phyloP scores from a whole-genome alignment of 2,797 vertebrate genomes.

The Sebastes umbrosus region DNA sequence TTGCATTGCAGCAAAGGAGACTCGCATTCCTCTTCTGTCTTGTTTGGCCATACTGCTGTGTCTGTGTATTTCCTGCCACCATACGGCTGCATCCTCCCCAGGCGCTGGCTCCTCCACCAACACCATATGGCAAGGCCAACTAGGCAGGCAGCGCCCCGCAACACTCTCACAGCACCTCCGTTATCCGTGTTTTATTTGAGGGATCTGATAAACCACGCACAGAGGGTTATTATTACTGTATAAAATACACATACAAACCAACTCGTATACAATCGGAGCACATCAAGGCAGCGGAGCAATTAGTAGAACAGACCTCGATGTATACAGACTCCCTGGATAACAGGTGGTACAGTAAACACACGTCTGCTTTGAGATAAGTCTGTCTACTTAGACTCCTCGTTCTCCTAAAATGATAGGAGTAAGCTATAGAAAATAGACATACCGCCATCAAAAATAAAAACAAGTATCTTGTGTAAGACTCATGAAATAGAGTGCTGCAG shows the following conservation, averaged over 20 bases:
- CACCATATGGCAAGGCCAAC: constrained; percentile 75
- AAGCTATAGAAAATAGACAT: not conserved
- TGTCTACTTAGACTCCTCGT: not conserved
- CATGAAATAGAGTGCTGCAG: not conserved
- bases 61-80: constrained; percentile 73
- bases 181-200: constrained; percentile 18
- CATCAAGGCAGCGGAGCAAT: not conserved
- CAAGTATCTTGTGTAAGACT: not conserved
- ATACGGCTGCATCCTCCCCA: constrained; percentile 66
- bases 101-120: constrained; percentile 55
- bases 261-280: not conserved
- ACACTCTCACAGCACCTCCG: constrained; percentile 18
- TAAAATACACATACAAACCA: not conserved
- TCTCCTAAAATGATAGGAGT: not conserved
- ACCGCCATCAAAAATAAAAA: not conserved
- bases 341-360: not conserved
- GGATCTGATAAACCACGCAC: not conserved
- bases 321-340: not conserved
- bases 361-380: not conserved
- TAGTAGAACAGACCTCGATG: not conserved
- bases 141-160: constrained; percentile 39
- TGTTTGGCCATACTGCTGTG: constrained; percentile 47
- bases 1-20: constrained; percentile 19
- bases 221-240: not conserved
- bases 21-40: constrained; percentile 41